Evolutionary conservation across 2,888 invertebrate genomes (phyloP), one percentile per base, ranked within the genome.

Genomic region (Dasypolia templi): DNA sequence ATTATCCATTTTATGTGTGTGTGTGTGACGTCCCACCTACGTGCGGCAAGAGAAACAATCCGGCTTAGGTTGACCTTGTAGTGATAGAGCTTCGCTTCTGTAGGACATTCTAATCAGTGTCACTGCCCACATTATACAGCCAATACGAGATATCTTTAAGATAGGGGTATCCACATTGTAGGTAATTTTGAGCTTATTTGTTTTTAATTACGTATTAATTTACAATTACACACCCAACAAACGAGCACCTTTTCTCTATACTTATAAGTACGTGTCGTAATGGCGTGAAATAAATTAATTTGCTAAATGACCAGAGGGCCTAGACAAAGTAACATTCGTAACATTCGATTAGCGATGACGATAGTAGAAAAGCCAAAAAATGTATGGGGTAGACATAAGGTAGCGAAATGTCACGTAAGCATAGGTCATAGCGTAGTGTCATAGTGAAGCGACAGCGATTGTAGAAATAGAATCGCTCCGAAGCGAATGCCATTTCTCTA

Each of bases 31-130:
- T 42, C 12, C 17, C 26, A 26, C 39, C n/a, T 32, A 7, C 42
- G 19, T 67, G 32, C 0, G 9, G 17, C n/a, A n/a, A 70, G 9
- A 6, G 4, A 14, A 35, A 68, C 11, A 26, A 22, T 29, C 22
- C 12, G 17, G 39, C 7, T 35, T 49, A 49, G 22, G 11, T 17
- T 6, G 2, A 72, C 71, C 42, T n/a, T n/a, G n/a, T n/a, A n/a
- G n/a, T n/a, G n/a, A n/a, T n/a, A n/a, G n/a, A 14, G 53, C 42
- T 51, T 0, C 3, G 22, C 5, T 73, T 77, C 73, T 80, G 81
- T 55, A 6, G 4, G 3, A 51, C n/a, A 39, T 17, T n/a, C 19
- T 73, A 80, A 32, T 80, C 81, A 1, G 2, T 80, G 73, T 26
- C 35, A 39, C n/a, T 35, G 2, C 12, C 35, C 19, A 46, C 29